Evolutionary conservation across 2,797 vertebrate genomes (phyloP), one percentile per base, ranked within the genome.

Genomic region (Forpus xanthops): DNA sequence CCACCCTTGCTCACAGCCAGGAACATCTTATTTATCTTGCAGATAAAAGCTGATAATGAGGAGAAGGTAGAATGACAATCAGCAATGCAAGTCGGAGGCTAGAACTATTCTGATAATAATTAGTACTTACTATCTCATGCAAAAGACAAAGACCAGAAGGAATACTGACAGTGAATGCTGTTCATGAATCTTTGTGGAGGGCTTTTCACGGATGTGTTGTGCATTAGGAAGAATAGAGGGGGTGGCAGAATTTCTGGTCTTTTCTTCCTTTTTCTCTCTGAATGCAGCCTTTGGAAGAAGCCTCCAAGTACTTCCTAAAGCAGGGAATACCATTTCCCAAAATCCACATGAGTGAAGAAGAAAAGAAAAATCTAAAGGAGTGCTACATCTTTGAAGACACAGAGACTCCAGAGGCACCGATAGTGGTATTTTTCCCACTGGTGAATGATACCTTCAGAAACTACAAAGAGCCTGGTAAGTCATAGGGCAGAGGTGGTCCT

Each of bases 391-490:
- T 99, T 23, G 78, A 96, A 88, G 96, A 98, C 21, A 41, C 97
- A 33, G 96, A 98, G 1, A 96, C 87, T 60, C 96, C 97, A 3
- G 87, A 93, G 6, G 97, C 98, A 4, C 99, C 98, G 0, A 97
- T 95, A 1, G 98, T 99, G 80, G 61, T 98, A 62, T 98, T 98
- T 95, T 98, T 99, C 85, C 98, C 98, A 0, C 97, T 99, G 30
- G 98, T 98, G 95, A 98, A 98, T 33, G 90, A 97, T 87, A 97
- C 98, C 35, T 99, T 98, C 96, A 98, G 96, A 84, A 91, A 98
- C 65, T 98, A 98, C 95, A 98, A 98, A 95, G 96, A 96, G 16
- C 98, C 99, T 71, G 98, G 98, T 99, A 97, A 97, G 97, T 74
- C 1, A 0, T 41, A 24, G 73, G 27, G 5, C 19, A 25, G 23